Conservation (phyloP, 2,113 vertebrate genomes). For the Mus pahari region DNA sequence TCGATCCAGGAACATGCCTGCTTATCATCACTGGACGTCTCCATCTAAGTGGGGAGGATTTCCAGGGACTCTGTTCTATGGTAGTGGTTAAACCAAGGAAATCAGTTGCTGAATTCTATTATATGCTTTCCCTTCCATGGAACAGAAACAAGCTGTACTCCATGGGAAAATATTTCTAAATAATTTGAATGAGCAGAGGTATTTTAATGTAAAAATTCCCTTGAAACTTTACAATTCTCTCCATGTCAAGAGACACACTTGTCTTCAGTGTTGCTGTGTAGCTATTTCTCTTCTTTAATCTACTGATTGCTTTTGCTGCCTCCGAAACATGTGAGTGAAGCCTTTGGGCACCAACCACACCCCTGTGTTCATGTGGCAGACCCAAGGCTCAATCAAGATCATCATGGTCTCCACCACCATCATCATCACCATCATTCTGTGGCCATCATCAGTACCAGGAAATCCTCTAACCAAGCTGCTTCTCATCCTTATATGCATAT, state of each 20-base stretch:
- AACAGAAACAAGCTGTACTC: conserved; percentile 61
- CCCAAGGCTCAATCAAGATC: background rate
- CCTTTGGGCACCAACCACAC: background rate
- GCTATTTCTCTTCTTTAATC: conserved; percentile 69
- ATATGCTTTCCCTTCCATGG: conserved; percentile 66
- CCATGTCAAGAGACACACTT: conserved; percentile 57
- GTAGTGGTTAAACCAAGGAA: conserved; percentile 1
- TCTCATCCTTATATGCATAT: background rate
- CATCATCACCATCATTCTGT: background rate
- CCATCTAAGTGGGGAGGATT: background rate
- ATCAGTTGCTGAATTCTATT: conserved; percentile 67
- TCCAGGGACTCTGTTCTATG: background rate
- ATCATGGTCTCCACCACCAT: background rate
- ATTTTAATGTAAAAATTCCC: conserved; percentile 75
- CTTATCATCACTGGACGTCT: background rate
- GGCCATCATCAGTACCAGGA: background rate
- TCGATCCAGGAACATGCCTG: background rate
- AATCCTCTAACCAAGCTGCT: background rate
- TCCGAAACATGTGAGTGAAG: background rate
- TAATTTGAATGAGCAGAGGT: conserved; percentile 62
- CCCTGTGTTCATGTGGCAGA: background rate
- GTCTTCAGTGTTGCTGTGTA: background rate
- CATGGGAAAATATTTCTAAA: conserved; percentile 75
- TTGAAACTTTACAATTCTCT: conserved; percentile 52
- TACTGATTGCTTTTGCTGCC: background rate